Percentiles rank a stretch among this genome's conserved stretches.
These are phyloP conservation scores for Epinotia nisella DNA, from an alignment of 2,888 invertebrate species.

Conservation along the genomic window DNA sequence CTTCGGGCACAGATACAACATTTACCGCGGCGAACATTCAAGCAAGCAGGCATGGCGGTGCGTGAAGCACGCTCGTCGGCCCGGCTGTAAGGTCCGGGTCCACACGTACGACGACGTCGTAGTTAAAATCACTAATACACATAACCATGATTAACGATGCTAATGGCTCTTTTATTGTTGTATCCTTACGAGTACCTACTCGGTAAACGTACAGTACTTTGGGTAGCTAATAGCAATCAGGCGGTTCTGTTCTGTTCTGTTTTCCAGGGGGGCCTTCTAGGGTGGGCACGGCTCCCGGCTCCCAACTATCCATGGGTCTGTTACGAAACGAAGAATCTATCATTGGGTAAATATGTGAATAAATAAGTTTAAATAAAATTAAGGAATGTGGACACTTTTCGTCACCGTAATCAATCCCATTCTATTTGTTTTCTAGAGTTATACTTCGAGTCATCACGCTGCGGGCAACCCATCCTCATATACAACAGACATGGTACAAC, in stretches of 20 bases:
- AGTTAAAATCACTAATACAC: background rate
- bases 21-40: no score
- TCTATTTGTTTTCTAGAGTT: constrained; percentile 7
- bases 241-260: no score
- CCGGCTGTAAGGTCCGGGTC: background rate
- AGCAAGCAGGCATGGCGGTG: constrained; percentile 10
- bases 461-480: constrained; percentile 36
- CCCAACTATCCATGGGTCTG: no score
- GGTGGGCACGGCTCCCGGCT: no score
- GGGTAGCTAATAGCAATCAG: no score
- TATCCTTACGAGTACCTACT: background rate
- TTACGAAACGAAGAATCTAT: no score
- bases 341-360: background rate
- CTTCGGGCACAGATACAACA: no score
- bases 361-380: background rate
- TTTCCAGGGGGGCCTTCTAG: no score
- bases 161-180: background rate
- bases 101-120: background rate
- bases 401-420: background rate
- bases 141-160: constrained; percentile 5
- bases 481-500: constrained; percentile 32
- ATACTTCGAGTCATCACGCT: constrained; percentile 36
- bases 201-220: background rate
- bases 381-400: background rate
- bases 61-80: constrained; percentile 3